phyloP scores from a whole-genome alignment of 2,797 vertebrate genomes.

The Aselliscus stoliczkanus region DNA sequence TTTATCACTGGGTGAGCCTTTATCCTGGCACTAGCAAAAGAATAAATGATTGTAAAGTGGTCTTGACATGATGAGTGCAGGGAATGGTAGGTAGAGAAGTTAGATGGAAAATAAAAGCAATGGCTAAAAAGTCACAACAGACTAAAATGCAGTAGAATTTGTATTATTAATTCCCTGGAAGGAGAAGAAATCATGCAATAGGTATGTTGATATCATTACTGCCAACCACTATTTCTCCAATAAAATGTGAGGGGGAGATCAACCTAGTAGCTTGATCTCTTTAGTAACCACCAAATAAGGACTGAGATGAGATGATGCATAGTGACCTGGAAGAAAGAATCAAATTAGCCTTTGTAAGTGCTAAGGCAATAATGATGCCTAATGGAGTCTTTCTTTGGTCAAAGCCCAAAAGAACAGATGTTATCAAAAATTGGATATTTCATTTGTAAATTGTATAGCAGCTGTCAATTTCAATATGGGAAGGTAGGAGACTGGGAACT shows the following conservation, averaged over 20 bases:
- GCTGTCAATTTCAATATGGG: slow-evolving; percentile 31
- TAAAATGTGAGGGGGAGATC: neutral
- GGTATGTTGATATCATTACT: neutral
- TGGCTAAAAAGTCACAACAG: neutral
- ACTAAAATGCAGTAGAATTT: neutral
- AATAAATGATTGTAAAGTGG: neutral
- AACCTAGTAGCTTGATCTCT: neutral
- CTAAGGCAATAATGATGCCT: neutral
- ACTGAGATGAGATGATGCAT: neutral
- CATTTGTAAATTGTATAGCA: neutral
- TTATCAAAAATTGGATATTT: neutral
- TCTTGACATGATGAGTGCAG: neutral
- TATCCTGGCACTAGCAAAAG: neutral
- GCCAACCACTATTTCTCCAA: neutral
- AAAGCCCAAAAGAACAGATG: neutral
- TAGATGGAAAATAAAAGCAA: neutral
- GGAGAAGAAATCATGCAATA: neutral
- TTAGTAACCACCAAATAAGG: neutral
- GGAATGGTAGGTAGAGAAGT: neutral
- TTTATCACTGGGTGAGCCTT: neutral
- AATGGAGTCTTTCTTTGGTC: neutral
- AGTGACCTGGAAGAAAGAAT: neutral
- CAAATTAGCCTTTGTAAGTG: neutral
- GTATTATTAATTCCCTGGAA: neutral
- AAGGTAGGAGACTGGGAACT: neutral